phyloP scores from a whole-genome alignment of 2,113 vertebrate species.

The Halichoeres trimaculatus region DNA sequence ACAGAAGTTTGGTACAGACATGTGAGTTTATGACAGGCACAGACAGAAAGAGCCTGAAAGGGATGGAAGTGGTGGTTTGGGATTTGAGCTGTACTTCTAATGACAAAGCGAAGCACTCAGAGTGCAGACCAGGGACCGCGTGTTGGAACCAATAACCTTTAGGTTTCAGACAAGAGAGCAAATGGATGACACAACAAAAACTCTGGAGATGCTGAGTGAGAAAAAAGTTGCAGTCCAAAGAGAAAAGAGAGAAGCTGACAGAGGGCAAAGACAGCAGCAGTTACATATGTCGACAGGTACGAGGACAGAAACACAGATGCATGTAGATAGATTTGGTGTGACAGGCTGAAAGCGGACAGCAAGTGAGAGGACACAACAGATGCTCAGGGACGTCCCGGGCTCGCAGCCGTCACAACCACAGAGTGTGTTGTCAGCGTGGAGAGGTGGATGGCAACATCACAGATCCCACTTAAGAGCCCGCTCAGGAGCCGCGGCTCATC shows the following conservation, averaged over 20 bases:
- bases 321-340: conserved; percentile 35
- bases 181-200: conserved; percentile 36
- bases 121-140: background rate
- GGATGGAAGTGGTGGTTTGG: background rate
- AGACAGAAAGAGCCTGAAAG: background rate
- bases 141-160: conserved; percentile 28
- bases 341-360: conserved; percentile 53
- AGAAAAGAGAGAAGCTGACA: conserved; percentile 15
- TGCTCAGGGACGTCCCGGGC: conserved; percentile 52
- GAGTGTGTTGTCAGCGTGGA: conserved; percentile 54
- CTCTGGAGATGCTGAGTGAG: conserved; percentile 3
- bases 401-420: conserved; percentile 40
- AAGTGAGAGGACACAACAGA: conserved; percentile 62
- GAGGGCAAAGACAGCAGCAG: conserved; percentile 30
- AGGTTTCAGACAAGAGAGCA: conserved; percentile 26
- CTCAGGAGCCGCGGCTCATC: conserved; percentile 26
- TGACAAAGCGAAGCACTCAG: conserved; percentile 6
- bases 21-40: background rate
- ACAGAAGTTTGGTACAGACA: background rate
- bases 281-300: conserved; percentile 57
- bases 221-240: conserved; percentile 13
- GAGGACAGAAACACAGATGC: conserved; percentile 42
- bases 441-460: conserved; percentile 60
- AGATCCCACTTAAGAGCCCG: conserved; percentile 61
- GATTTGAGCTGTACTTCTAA: background rate